A percentile compares a stretch with the other conserved stretches of the same genome.
Evolutionary conservation across 2,888 invertebrate genomes (phyloP).

Genomic region (Andrena camellia): DNA sequence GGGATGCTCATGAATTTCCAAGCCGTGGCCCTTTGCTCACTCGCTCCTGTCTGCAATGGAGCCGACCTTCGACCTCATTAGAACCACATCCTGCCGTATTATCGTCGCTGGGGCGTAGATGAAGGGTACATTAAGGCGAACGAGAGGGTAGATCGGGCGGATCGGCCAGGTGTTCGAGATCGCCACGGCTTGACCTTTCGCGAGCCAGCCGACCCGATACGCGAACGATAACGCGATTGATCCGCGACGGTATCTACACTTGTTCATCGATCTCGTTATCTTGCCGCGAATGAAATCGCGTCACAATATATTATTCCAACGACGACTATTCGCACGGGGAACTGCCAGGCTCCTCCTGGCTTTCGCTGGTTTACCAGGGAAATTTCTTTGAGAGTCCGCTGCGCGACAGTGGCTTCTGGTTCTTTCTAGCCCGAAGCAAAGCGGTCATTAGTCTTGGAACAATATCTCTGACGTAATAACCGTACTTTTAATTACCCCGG

Average conservation of each 20-base stretch:
- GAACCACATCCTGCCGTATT: conserved; percentile 56
- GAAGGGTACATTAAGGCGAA: conserved; percentile 59
- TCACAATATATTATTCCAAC: conserved; percentile 26
- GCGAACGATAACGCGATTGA: background rate
- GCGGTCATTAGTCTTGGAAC: conserved; percentile 18
- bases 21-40: background rate
- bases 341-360: background rate
- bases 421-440: conserved; percentile 7
- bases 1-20: conserved; percentile 37
- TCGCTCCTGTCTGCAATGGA: background rate
- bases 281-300: background rate
- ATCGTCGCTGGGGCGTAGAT: conserved; percentile 41
- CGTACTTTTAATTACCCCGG: background rate
- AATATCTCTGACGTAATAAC: conserved; percentile 24
- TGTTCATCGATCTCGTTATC: background rate
- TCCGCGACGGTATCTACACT: background rate
- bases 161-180: conserved; percentile 45
- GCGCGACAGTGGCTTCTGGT: conserved; percentile 34
- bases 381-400: conserved; percentile 17
- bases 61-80: conserved; percentile 61
- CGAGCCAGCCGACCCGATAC: conserved; percentile 8
- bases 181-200: conserved; percentile 36
- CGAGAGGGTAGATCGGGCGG: background rate
- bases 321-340: conserved; percentile 18
- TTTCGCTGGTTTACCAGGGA: background rate